Evolutionary conservation across 2,888 invertebrate species (phyloP).

Genomic region (Scaptomyza tumidula): DNA sequence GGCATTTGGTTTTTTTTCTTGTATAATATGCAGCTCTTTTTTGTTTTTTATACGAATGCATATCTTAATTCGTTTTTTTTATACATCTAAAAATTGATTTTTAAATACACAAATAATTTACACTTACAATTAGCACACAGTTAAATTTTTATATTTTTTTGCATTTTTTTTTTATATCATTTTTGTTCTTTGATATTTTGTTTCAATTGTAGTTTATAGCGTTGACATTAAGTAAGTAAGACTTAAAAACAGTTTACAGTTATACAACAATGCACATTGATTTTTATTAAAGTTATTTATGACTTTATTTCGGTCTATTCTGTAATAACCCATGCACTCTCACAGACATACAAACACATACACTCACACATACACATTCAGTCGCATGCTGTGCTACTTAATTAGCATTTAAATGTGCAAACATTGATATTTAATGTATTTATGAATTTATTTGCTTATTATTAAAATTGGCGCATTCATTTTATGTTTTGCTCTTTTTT

Average conservation of each 20-base stretch:
- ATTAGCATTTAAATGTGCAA: slow-evolving; percentile 63
- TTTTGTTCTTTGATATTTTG: slow-evolving; percentile 18
- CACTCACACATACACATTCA: slow-evolving; percentile 3
- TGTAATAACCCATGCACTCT: slow-evolving; percentile 23
- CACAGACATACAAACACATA: slow-evolving; percentile 8
- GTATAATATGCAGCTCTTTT: slow-evolving; percentile 61
- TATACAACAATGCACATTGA: slow-evolving; percentile 76
- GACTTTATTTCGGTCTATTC: slow-evolving; percentile 24
- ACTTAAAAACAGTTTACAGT: slow-evolving; percentile 78
- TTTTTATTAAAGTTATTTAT: slow-evolving; percentile 40
- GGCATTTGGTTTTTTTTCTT: slow-evolving; percentile 64
- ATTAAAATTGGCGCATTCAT: slow-evolving; percentile 67
- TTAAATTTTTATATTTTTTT: slow-evolving; percentile 13
- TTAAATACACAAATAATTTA: slow-evolving; percentile 80
- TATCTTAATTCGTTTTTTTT: slow-evolving; percentile 43
- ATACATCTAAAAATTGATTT: slow-evolving; percentile 74
- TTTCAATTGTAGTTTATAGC: slow-evolving; percentile 73
- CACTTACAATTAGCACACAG: slow-evolving; percentile 74
- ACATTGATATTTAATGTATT: slow-evolving; percentile 43
- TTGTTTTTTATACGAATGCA: slow-evolving; percentile 66
- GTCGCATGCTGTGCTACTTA: slow-evolving; percentile 30
- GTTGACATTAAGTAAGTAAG: slow-evolving; percentile 74
- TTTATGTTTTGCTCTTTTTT: slow-evolving; percentile 40
- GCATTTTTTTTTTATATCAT: slow-evolving; percentile 20
- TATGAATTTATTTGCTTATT: slow-evolving; percentile 52